Evolutionary conservation across 2,113 vertebrate species (phyloP), one percentile per base, ranked within the genome.

Genomic region (Martes martes): DNA sequence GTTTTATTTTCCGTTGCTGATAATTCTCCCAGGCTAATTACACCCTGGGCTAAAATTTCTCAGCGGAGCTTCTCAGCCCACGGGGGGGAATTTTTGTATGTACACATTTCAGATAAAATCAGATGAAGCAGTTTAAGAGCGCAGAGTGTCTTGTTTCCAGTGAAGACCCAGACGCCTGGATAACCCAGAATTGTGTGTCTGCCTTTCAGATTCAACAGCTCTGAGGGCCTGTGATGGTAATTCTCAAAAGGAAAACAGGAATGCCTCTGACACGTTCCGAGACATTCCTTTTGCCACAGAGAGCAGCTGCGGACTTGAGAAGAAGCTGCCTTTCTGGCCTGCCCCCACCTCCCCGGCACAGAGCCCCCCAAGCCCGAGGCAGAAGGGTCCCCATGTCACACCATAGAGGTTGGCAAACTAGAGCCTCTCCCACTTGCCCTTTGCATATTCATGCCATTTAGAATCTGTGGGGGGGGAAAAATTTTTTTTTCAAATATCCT

Each of bases 1-100:
- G 65, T 79, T 57, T 65, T 18, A 57, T 65, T 92, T 92, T 63
- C 87, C 50, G 26, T 13, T 18, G 89, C 85, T 84, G 93, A 45
- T 65, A n/a, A 95, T 55, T 94, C 92, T 87, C 90, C 81, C 84
- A 1, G n/a, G 87, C 89, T 91, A 85, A 95, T 87, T 73, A 91
- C 76, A 52, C 50, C 74, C 69, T 36, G n/a, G 65, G 47, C 81
- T 95, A n/a, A 76, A 28, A 14, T 18, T 80, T 88, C 84, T 95
- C 89, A 74, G 97, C 96, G 42, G 45, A 23, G 84, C 33, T 45
- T 90, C 92, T 57, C 76, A 55, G 92, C 84, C 91, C 33, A 1
- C 3, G 7, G 14, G 3, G 50, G 50, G 90, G n/a, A 71, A 36
- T 73, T 90, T 74, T 50, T 59, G 15, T 57, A 11, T 18, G 39